phyloP scores from a whole-genome alignment of 2,113 vertebrate species.

The Uria aalge region DNA sequence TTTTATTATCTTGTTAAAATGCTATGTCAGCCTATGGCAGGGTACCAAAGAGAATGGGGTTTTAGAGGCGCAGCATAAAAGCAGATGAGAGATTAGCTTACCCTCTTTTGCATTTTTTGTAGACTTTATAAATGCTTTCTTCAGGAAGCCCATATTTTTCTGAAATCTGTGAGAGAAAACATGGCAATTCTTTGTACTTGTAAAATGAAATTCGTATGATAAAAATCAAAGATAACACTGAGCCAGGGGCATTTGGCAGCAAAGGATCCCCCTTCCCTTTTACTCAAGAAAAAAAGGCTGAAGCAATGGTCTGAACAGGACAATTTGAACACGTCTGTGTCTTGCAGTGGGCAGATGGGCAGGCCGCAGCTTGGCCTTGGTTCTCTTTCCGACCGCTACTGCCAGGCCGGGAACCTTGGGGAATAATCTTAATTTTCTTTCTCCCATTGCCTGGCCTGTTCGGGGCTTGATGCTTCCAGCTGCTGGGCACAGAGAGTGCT shows the following conservation, averaged over 20 bases:
- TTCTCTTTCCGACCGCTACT: neutral
- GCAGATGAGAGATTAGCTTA: conserved; percentile 74
- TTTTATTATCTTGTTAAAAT: conserved; percentile 60
- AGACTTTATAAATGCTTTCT: conserved; percentile 94
- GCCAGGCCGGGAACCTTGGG: neutral
- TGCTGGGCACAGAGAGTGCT: neutral
- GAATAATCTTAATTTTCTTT: neutral
- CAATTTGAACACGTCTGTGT: neutral
- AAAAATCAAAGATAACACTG: neutral
- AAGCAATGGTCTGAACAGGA: neutral
- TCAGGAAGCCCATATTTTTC: conserved; percentile 95
- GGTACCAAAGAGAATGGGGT: neutral
- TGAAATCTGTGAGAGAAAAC: conserved; percentile 84
- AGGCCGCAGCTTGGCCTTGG: neutral
- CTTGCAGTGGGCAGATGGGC: neutral
- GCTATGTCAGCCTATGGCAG: neutral
- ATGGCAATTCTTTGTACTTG: neutral
- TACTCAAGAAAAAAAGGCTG: neutral
- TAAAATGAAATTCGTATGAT: conserved; percentile 5
- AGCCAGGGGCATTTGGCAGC: neutral
- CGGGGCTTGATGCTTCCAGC: neutral
- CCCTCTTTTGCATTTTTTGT: conserved; percentile 99
- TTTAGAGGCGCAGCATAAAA: neutral
- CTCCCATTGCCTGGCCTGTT: neutral
- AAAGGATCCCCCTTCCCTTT: neutral